Percentiles rank a stretch among this genome's conserved stretches.
Conservation (phyloP, 2,113 vertebrate genomes). For the Siniperca chuatsi region DNA sequence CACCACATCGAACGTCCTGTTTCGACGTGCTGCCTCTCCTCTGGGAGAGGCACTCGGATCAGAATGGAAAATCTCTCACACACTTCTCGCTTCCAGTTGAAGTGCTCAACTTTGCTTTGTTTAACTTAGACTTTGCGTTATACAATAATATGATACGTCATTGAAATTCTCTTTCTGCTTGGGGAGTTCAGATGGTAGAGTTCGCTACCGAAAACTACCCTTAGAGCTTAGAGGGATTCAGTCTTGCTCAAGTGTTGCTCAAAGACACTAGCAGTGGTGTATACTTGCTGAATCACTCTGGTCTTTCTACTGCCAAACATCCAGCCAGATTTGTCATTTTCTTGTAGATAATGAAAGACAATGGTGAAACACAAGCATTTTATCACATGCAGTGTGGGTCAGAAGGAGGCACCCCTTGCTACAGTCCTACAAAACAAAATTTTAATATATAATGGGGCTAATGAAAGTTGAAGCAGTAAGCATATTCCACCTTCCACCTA, state of each 20-base stretch:
- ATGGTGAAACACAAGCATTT: not conserved
- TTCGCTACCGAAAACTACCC: not conserved
- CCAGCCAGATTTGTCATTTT: not conserved
- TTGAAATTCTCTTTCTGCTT: constrained; percentile 21
- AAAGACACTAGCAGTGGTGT: constrained; percentile 1
- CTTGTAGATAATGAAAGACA: not conserved
- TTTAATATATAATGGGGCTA: not conserved
- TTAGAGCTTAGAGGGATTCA: constrained; percentile 16
- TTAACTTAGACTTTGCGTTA: not conserved
- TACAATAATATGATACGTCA: not conserved
- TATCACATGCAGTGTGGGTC: not conserved
- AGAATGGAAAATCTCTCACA: not conserved
- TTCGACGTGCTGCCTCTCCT: not conserved
- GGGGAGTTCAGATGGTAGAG: not conserved
- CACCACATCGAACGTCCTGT: not conserved
- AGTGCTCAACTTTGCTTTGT: constrained; percentile 26
- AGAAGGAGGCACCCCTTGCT: not conserved
- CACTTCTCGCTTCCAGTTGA: not conserved
- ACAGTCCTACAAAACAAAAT: not conserved
- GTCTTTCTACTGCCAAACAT: not conserved
- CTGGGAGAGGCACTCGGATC: constrained; percentile 25
- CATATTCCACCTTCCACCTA: not conserved
- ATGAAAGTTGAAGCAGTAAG: not conserved
- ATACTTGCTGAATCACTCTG: not conserved
- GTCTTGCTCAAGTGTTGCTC: not conserved